Evolutionary conservation across 2,888 invertebrate species (phyloP), one percentile per base, ranked within the genome.

Genomic region (Tipula helvola): DNA sequence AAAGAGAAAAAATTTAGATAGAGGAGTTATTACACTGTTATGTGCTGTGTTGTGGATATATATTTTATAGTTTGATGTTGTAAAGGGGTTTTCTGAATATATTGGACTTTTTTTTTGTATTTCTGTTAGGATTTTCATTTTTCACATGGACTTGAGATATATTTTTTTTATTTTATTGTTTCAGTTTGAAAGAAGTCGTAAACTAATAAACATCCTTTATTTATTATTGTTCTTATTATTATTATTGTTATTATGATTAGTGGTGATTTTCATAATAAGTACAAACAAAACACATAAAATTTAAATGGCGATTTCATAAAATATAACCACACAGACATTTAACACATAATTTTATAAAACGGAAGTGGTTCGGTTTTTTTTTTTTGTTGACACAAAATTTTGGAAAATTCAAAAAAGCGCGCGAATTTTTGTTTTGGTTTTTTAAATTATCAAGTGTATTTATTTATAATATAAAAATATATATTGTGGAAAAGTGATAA

Each of bases 121-220:
- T 57, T 71, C 71, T 18, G 84, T 86, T 90, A 91, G 90, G 87
- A 90, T 91, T 91, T 91, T 91, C 91, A 91, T 91, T 91, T 91
- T 91, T 91, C 91, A 91, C 91, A 91, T 91, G 91, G 91, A 92
- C 91, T 90, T 91, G 91, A 91, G 84, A 84, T 84, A 84, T 41
- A 84, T 4, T 39, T 84, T 84, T 86, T 42, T 91, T 92, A 91
- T 91, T 92, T 92, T 92, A 92, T 92, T 91, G 92, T 90, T 91
- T 91, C 91, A 92, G 92, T 92, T 92, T 91, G 91, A 91, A 91
- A 91, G 91, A 91, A 92, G 92, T 92, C 91, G 91, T 92, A 91
- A 92, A 92, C 92, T 91, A 91, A 91, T 92, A 91, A 92, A 92
- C 91, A 92, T 92, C 91, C 89, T 89, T 88, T 88, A 42, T 71